Conservation (phyloP, 2,888 invertebrate species). For the Ichneumoninae sp. region DNA sequence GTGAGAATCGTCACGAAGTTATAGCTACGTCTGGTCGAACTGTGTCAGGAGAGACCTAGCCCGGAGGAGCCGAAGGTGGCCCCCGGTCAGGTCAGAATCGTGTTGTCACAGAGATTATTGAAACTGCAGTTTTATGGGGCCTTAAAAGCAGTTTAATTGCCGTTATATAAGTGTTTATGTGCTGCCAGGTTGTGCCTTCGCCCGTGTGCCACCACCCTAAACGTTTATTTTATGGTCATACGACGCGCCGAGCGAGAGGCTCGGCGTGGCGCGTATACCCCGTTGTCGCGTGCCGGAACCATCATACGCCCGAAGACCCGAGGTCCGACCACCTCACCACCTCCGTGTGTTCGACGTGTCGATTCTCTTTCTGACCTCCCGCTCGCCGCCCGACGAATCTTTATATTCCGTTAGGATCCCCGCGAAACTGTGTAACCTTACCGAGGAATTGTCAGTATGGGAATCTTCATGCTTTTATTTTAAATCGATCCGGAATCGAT, state of each 20-base stretch:
- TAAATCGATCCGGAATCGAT: neutral
- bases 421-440: constrained; percentile 22
- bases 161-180: constrained; percentile 85
- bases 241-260: constrained; percentile 75
- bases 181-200: constrained; percentile 81
- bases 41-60: constrained; percentile 63
- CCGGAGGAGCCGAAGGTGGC: constrained; percentile 67
- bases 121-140: constrained; percentile 85
- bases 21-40: constrained; percentile 30
- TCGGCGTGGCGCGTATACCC: constrained; percentile 77
- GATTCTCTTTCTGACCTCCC: constrained; percentile 76
- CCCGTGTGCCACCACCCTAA: constrained; percentile 83
- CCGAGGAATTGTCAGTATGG: constrained; percentile 8
- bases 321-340: constrained; percentile 65
- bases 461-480: neutral
- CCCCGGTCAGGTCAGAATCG: constrained; percentile 81
- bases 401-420: constrained; percentile 41
- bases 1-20: constrained; percentile 25
- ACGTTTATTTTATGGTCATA: constrained; percentile 85
- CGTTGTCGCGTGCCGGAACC: constrained; percentile 84
- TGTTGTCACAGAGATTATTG: constrained; percentile 85
- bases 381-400: constrained; percentile 46
- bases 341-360: constrained; percentile 59
- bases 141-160: constrained; percentile 85
- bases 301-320: constrained; percentile 74